Percentiles rank a stretch among this genome's conserved stretches.
These are phyloP conservation scores for Sesia apiformis DNA, from an alignment of 2,888 invertebrate genomes.

Conservation along the genomic window DNA sequence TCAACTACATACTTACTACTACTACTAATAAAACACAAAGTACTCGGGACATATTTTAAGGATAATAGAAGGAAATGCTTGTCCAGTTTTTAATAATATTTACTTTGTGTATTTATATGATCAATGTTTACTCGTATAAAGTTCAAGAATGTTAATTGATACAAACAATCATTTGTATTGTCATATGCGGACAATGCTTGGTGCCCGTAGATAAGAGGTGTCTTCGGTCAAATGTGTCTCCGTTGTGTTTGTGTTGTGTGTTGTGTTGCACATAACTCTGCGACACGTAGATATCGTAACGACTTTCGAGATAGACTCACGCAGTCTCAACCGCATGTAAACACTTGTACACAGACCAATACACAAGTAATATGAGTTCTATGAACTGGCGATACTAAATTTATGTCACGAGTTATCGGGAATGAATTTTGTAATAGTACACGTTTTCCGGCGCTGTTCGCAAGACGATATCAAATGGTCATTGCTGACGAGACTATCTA, in stretches of 20 bases:
- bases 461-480: background rate
- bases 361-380: constrained; percentile 48
- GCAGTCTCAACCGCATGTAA: constrained; percentile 38
- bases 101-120: constrained; percentile 1
- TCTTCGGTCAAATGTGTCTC: constrained; percentile 23
- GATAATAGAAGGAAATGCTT: no score
- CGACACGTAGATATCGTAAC: constrained; percentile 56
- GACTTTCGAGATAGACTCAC: constrained; percentile 61
- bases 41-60: no score
- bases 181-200: constrained; percentile 35
- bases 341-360: constrained; percentile 30
- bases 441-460: constrained; percentile 39
- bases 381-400: constrained; percentile 62
- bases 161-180: constrained; percentile 25
- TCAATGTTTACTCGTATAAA: constrained; percentile 17
- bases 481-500: no score
- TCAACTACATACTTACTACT: no score
- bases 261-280: constrained; percentile 41
- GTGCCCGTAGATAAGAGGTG: constrained; percentile 34
- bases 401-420: constrained; percentile 60
- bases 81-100: no score
- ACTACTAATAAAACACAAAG: no score
- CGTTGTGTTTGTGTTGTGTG: constrained; percentile 20
- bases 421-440: constrained; percentile 60
- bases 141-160: constrained; percentile 56